These are phyloP conservation scores for Channallabes apus DNA, from an alignment of 2,797 vertebrate genomes.

Conservation along the genomic window DNA sequence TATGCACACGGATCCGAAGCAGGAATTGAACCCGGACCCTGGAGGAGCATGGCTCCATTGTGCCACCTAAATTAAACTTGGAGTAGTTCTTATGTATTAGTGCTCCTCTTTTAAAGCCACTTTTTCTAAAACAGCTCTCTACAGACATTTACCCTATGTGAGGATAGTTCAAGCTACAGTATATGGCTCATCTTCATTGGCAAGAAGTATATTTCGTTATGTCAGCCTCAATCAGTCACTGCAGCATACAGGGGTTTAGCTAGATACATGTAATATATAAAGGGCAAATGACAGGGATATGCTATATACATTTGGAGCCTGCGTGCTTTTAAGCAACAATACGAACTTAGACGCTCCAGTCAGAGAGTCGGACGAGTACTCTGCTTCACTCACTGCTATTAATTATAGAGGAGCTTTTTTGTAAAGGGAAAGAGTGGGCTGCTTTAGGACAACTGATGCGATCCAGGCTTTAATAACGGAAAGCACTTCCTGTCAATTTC, in stretches of 20 bases:
- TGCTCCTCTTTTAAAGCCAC: neutral
- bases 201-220: conserved; percentile 22
- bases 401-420: conserved; percentile 59
- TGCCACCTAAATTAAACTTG: conserved; percentile 2
- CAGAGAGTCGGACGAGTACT: conserved; percentile 36
- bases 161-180: conserved; percentile 18
- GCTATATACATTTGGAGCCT: conserved; percentile 34
- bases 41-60: too few species aligned
- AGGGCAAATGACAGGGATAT: conserved; percentile 39
- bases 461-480: conserved; percentile 39
- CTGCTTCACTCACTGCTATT: conserved; percentile 54
- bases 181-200: conserved; percentile 4
- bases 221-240: conserved; percentile 41
- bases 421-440: conserved; percentile 45
- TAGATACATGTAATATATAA: conserved; percentile 22
- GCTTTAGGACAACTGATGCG: conserved; percentile 35
- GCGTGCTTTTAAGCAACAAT: conserved; percentile 49
- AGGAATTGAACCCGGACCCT: too few species aligned
- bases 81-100: conserved; percentile 12
- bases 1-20: too few species aligned
- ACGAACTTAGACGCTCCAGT: conserved; percentile 41
- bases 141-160: neutral
- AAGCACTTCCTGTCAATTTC: conserved; percentile 41
- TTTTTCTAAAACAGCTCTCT: neutral
- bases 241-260: conserved; percentile 16